Evolutionary conservation across 2,888 invertebrate species (phyloP), one percentile per base, ranked within the genome.

Genomic region (Drosophila dives): DNA sequence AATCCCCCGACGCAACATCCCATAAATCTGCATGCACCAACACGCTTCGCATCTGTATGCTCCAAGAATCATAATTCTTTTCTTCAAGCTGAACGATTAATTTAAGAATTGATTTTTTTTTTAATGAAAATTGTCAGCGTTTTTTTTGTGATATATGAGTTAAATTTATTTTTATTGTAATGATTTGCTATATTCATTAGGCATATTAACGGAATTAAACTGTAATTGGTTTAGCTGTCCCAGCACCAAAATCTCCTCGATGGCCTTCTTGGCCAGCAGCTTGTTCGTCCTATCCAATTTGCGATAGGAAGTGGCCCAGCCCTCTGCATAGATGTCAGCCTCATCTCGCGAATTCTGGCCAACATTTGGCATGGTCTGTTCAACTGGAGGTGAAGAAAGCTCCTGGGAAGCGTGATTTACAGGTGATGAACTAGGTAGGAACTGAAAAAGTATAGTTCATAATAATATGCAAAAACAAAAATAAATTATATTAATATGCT

Each of bases 221-320:
- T 82, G 36, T 49, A 80, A 29, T 48, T 83, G 54, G 17, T 72
- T 62, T 0, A 83, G 38, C 34, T 80, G 83, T 0, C 83, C 79
- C 38, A 80, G 34, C 11, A 80, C 56, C n/a, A 80, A 54, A 8
- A 80, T 83, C 45, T 80, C 79, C 20, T 83, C 83, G 17, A 80
- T 83, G 2, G 83, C 79, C 58, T 80, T 80, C 11, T 72, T 83
- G 23, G 79, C 83, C 42, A 83, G 32, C 50, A 80, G 63, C 26
- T 33, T 75, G 26, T 83, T 81, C 8, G 12, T 54, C n/a, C 45
- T 60, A 29, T 83, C 67, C 67, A 83, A 29, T 32, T 83, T 80
- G 11, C 79, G 80, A 63, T 83, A 80, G 48, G 83, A 80, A 12
- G 54, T 51, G 3, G 79, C 80, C 79, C 79, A 79, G 26, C 83